A percentile compares a stretch with the other conserved stretches of the same genome.
Evolutionary conservation across 2,113 vertebrate genomes (phyloP).

Genomic region (Tachuris rubrigastra): DNA sequence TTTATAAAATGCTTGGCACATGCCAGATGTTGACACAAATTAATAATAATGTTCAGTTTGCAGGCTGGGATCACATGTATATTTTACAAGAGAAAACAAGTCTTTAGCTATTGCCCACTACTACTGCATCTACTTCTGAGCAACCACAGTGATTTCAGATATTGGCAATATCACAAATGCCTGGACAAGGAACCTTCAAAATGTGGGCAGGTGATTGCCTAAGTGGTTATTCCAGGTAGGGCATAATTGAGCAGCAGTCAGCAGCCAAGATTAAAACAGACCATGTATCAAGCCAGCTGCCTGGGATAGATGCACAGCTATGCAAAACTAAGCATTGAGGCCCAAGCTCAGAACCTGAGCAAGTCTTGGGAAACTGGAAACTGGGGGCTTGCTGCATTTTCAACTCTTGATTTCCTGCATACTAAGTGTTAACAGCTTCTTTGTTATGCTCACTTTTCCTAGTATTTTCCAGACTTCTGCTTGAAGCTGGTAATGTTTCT

Average conservation of each 20-base stretch:
- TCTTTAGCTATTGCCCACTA: background rate
- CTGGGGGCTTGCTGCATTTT: background rate
- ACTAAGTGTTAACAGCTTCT: background rate
- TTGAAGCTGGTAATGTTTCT: background rate
- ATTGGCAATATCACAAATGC: background rate
- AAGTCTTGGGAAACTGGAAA: background rate
- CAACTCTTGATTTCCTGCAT: background rate
- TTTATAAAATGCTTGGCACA: background rate
- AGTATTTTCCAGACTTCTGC: background rate
- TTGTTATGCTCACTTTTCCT: background rate
- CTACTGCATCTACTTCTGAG: background rate
- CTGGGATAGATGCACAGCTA: background rate
- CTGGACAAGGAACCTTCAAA: background rate
- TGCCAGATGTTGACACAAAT: background rate
- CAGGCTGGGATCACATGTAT: background rate
- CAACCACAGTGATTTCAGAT: background rate
- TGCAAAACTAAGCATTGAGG: background rate
- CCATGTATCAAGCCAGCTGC: background rate
- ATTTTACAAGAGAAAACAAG: background rate
- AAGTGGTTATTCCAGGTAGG: background rate
- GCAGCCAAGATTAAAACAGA: background rate
- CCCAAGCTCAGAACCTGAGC: background rate
- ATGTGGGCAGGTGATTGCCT: fast-evolving
- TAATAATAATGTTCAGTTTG: background rate
- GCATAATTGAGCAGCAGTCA: background rate